phyloP scores from a whole-genome alignment of 2,797 vertebrate genomes.

The Dicrostonyx torquatus region DNA sequence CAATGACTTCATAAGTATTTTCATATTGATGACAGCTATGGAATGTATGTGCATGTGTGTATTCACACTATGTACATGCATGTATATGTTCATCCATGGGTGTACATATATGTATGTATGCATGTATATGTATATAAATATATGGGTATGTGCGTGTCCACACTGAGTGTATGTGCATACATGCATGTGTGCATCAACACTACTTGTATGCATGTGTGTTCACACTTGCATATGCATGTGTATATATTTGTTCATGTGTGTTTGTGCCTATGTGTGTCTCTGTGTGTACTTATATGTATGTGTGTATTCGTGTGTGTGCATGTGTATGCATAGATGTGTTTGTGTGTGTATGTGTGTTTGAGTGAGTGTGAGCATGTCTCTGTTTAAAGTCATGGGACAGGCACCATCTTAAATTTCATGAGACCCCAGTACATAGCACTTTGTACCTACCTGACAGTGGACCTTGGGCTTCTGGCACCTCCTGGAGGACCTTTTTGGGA shows the following conservation, averaged over 20 bases:
- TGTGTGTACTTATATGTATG: not conserved
- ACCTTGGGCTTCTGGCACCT: not conserved
- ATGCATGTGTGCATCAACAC: accelerated
- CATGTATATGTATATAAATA: accelerated
- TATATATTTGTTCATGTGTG: accelerated
- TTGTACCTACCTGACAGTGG: too few species aligned
- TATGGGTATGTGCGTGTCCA: not conserved
- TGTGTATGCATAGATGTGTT: not conserved
- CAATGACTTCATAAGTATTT: too few species aligned
- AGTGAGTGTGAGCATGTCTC: not conserved
- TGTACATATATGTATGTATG: not conserved
- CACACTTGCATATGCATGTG: not conserved
- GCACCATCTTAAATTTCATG: not conserved
- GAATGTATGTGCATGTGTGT: not conserved
- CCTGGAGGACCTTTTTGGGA: too few species aligned
- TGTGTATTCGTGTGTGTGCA: not conserved
- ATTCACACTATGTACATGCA: too few species aligned
- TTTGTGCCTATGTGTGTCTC: not conserved
- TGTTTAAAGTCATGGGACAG: not conserved
- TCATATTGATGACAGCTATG: too few species aligned
- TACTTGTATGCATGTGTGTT: not conserved
- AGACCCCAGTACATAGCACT: not conserved
- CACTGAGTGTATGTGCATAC: not conserved
- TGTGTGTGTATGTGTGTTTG: not conserved
- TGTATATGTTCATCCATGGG: not conserved